Conservation (phyloP, 2,888 invertebrate genomes). For the Liodrosophila aerea region DNA sequence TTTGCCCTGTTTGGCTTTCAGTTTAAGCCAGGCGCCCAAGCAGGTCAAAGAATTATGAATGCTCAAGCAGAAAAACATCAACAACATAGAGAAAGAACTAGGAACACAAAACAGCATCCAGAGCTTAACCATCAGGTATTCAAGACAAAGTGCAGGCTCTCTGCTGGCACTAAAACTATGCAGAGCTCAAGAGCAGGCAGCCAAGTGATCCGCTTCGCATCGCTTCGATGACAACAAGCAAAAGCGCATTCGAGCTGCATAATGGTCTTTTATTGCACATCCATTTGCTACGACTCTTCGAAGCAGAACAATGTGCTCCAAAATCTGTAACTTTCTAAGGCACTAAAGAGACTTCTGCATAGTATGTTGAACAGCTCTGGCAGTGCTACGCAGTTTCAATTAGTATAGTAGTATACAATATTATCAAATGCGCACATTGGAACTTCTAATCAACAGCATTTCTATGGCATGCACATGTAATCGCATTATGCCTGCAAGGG, state of each 20-base stretch:
- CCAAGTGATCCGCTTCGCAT: conserved; percentile 22
- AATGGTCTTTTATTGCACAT: not conserved
- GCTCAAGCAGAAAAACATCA: conserved; percentile 24
- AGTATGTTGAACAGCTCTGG: too few relatives aligned
- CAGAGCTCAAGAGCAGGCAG: not conserved
- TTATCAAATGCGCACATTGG: too few relatives aligned
- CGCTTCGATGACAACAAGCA: conserved; percentile 41
- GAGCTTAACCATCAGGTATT: conserved; percentile 13
- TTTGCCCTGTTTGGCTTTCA: conserved; percentile 56
- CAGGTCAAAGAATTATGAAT: conserved; percentile 65
- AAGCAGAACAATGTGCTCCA: too few relatives aligned
- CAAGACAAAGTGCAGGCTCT: not conserved
- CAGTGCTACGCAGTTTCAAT: too few relatives aligned
- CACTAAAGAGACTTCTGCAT: too few relatives aligned
- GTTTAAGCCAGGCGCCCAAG: conserved; percentile 41
- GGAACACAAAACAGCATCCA: conserved; percentile 24
- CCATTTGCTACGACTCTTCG: too few relatives aligned
- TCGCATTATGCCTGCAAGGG: too few relatives aligned
- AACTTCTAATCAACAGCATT: too few relatives aligned
- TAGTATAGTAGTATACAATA: too few relatives aligned
- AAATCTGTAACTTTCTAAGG: too few relatives aligned
- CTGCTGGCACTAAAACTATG: conserved; percentile 3
- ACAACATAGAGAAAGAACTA: conserved; percentile 17
- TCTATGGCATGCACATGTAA: too few relatives aligned
- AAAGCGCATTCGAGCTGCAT: conserved; percentile 11